Conservation (phyloP, 2,888 invertebrate genomes). For the Dexiosoma caninum region DNA sequence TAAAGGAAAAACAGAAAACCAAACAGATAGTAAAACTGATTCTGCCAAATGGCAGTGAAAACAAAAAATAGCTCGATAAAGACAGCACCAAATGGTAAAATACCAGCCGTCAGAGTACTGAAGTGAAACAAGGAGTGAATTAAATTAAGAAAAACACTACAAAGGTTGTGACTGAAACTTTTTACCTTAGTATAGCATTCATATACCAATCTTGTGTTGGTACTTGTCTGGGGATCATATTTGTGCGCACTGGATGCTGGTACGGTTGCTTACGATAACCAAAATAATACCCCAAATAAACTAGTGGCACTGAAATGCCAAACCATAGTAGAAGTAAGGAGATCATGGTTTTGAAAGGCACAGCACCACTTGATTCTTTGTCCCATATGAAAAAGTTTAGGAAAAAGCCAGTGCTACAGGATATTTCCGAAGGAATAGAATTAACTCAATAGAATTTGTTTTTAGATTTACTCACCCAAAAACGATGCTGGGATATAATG, state of each 20-base stretch:
- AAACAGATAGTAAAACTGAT: constrained; percentile 98
- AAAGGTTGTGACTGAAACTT: neutral
- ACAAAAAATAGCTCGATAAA: constrained; percentile 99
- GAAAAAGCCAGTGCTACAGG: constrained; percentile 89
- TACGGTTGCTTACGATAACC: constrained; percentile 97
- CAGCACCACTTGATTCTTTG: constrained; percentile 97
- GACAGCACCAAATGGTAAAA: constrained; percentile 98
- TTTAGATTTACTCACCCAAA: constrained; percentile 79
- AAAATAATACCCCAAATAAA: constrained; percentile 97
- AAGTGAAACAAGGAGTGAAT: constrained; percentile 72
- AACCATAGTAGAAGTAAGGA: constrained; percentile 96
- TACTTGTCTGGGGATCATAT: constrained; percentile 98
- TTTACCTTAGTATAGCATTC: constrained; percentile 91
- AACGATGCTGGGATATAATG: constrained; percentile 94
- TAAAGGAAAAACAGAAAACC: constrained; percentile 98
- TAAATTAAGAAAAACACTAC: neutral
- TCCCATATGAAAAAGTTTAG: constrained; percentile 99
- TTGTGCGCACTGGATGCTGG: constrained; percentile 97
- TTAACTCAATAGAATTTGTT: neutral
- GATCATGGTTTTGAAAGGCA: constrained; percentile 98
- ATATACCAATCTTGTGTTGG: constrained; percentile 99
- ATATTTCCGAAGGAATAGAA: neutral
- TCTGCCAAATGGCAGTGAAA: constrained; percentile 98
- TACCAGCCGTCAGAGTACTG: constrained; percentile 96
- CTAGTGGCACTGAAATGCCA: constrained; percentile 95